A percentile compares a stretch with the other conserved stretches of the same genome.
Evolutionary conservation across 2,797 vertebrate genomes (phyloP).

Genomic region (Myotis myotis): DNA sequence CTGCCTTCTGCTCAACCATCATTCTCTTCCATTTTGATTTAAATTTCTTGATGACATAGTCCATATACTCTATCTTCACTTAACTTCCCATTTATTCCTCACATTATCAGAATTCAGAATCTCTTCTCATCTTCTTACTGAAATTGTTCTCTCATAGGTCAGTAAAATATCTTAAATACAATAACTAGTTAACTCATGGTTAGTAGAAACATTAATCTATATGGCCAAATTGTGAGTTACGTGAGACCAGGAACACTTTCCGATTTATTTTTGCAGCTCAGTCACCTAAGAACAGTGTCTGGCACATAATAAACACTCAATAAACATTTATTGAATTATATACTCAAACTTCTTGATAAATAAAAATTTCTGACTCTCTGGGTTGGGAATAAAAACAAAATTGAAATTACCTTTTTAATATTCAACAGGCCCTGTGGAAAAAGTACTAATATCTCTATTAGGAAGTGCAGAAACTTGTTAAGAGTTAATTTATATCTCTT

Average conservation of each 20-base stretch:
- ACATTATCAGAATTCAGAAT: background rate
- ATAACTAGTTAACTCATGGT: background rate
- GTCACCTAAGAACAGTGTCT: background rate
- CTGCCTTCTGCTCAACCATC: background rate
- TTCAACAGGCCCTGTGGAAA: background rate
- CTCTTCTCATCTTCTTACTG: background rate
- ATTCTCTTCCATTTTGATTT: background rate
- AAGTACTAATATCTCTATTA: background rate
- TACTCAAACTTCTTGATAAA: background rate
- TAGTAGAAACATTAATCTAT: background rate
- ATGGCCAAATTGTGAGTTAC: background rate
- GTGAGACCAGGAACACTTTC: background rate
- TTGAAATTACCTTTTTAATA: background rate
- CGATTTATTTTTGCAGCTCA: background rate
- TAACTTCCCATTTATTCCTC: background rate
- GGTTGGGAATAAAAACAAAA: background rate
- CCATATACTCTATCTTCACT: background rate
- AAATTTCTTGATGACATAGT: background rate
- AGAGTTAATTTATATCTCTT: background rate
- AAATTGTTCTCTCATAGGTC: background rate
- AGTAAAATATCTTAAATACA: background rate
- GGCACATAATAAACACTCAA: background rate
- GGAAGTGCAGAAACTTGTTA: background rate
- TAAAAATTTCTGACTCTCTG: background rate
- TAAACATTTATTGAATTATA: conserved; percentile 3